Evolutionary conservation across 53 echinoderm and acorn worm species (phyloP), one percentile per base, ranked within the genome.

Genomic region (Henricia sp.): DNA sequence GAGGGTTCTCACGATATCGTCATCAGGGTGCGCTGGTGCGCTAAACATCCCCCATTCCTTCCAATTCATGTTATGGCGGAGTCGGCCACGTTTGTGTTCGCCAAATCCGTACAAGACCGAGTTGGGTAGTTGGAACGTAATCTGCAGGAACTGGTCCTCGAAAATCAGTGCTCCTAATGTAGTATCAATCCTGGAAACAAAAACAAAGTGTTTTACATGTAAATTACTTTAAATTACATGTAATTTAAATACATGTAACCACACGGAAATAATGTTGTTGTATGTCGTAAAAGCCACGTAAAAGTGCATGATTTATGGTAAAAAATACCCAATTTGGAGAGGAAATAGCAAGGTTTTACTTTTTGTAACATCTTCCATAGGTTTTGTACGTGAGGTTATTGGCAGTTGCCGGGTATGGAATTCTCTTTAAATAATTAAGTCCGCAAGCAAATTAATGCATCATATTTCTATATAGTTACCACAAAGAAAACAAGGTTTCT

Each of bases 121-220:
- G 37, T 88, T 92, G 8, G 92, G 99, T 16, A 99, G 51, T 51
- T 86, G 83, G 29, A 93, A 88, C 2, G 99, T 89, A 13, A 99
- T 39, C 60, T 94, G 92, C 1, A 99, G 44, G 71, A 92, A 99
- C 87, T 99, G 99, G 41, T 99, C 99, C 57, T 92, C 92, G 43
- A 88, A 95, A 10, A 99, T 89, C n/a, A 99, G 54, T 0, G 83
- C 99, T 8, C 92, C 94, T 11, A 95, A 64, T 17, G 71, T 59
- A 3, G 99, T 99, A 34, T 99, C 99, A 27, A 99, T 68, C 26
- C 99, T 99, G 77, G 3, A 51, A 53, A 60, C 21, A 37, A 6
- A 83, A 46, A 34, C 8, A 41, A 17, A 3, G 35, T 24, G 0
- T 10, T 73, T 68, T 24, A 85, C 60, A 68, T 85, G 57, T 71